These are phyloP conservation scores for Tragelaphus oryx DNA, from an alignment of 2,797 vertebrate species.

Conservation along the genomic window DNA sequence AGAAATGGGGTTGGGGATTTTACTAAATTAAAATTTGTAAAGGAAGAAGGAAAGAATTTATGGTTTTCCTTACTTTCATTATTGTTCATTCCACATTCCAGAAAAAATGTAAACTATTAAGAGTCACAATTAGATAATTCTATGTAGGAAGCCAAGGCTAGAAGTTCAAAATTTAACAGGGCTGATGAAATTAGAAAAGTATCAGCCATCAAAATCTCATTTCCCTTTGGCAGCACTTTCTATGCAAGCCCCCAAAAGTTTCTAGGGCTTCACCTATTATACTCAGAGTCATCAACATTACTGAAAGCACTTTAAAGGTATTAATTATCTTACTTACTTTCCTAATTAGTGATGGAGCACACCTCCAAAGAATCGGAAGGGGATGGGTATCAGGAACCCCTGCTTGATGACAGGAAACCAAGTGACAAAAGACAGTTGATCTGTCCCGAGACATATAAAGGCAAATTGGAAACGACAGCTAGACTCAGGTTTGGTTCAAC, in stretches of 20 bases:
- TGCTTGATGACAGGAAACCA: slow-evolving; percentile 8
- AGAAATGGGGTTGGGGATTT: slow-evolving; percentile 50
- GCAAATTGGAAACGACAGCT: slow-evolving; percentile 9
- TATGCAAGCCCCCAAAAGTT: not conserved
- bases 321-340: not conserved
- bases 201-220: not conserved
- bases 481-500: not conserved
- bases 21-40: slow-evolving; percentile 41
- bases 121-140: not conserved
- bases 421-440: slow-evolving; percentile 12
- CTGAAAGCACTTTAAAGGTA: not conserved
- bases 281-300: not conserved
- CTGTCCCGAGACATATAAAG: not conserved
- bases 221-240: not conserved
- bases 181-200: not conserved
- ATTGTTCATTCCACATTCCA: slow-evolving; percentile 13
- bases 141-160: not conserved
- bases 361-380: not conserved
- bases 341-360: not conserved
- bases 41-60: not conserved
- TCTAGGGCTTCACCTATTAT: not conserved
- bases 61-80: not conserved
- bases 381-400: not conserved
- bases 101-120: slow-evolving; percentile 2
- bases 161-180: not conserved